phyloP scores from a whole-genome alignment of 2,113 vertebrate genomes.

The Euleptes europaea region DNA sequence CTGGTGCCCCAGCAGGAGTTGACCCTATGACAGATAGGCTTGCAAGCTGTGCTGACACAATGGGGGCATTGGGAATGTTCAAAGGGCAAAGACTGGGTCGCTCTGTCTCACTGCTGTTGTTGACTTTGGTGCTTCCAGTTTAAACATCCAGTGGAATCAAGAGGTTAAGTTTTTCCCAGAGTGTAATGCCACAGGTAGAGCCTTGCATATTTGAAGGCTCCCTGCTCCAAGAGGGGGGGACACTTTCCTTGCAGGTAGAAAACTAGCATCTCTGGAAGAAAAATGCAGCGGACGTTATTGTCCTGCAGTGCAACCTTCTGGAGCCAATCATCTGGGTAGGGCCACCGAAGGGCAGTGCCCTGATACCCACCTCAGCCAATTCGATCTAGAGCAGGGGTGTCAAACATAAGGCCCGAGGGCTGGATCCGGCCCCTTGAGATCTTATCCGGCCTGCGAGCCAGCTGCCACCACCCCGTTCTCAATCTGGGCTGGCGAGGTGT shows the following conservation, averaged over 20 bases:
- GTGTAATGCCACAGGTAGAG: background rate
- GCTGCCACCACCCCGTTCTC: too few species aligned
- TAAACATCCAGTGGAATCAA: background rate
- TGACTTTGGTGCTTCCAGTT: background rate
- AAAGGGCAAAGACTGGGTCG: conserved; percentile 26
- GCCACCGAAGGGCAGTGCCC: too few species aligned
- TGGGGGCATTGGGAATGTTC: conserved; percentile 14
- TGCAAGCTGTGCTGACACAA: conserved; percentile 61
- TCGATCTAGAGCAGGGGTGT: too few species aligned
- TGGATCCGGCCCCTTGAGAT: too few species aligned
- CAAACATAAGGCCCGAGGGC: too few species aligned
- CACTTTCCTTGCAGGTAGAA: background rate
- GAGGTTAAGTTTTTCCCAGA: background rate
- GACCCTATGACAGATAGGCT: conserved; percentile 67
- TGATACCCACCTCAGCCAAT: too few species aligned
- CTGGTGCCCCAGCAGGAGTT: conserved; percentile 57
- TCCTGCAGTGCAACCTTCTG: background rate
- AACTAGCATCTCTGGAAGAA: background rate
- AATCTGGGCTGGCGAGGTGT: too few species aligned
- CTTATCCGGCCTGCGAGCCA: too few species aligned
- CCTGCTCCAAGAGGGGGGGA: too few species aligned
- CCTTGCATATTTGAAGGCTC: background rate
- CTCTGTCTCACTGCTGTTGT: background rate
- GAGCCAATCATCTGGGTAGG: too few species aligned
- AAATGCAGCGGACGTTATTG: background rate